Evolutionary conservation across 2,113 vertebrate genomes (phyloP), one percentile per base, ranked within the genome.

Genomic region (Rhombomys opimus): DNA sequence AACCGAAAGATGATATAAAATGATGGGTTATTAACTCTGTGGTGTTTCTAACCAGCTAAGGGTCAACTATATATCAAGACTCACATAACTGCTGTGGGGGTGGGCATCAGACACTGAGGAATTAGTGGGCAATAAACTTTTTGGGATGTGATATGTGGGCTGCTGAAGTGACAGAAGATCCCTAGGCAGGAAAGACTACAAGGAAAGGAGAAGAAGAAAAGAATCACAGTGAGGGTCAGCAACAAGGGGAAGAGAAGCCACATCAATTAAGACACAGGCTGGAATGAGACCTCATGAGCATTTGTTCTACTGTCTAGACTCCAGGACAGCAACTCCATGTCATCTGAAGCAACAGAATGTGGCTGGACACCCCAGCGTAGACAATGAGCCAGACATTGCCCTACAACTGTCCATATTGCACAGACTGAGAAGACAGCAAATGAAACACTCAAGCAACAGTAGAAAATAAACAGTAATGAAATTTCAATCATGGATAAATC

Each of bases 1-100:
- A 95, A 89, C 61, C 7, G 67, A 22, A 57, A 57, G 9, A 2
- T 84, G 63, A 72, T 59, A 57, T 90, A 87, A 86, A 90, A 57
- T n/a, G 35, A 41, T n/a, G 27, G 5, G 46, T 73, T 93, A 73
- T 73, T 91, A 73, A 78, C 22, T 20, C 15, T 87, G 12, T 46
- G 18, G 17, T 32, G 8, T 67, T 15, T 80, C 18, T 61, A 93
- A 70, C 2, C 17, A 61, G n/a, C 7, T 67, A 54, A 82, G 7
- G 30, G 0, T 61, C 63, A 52, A 3, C 2, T 46, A 35, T 15
- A 76, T 13, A 38, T 70, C 65, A 77, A 94, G 80, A 68, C 54
- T 0, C 1, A 54, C 14, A 27, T 27, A 80, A 22, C 15, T 14
- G 30, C 80, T 0, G 0, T 46, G 17, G 46, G n/a, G 41, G 15